Conservation (phyloP, 2,888 invertebrate species). For the Drosophila neotestacea region DNA sequence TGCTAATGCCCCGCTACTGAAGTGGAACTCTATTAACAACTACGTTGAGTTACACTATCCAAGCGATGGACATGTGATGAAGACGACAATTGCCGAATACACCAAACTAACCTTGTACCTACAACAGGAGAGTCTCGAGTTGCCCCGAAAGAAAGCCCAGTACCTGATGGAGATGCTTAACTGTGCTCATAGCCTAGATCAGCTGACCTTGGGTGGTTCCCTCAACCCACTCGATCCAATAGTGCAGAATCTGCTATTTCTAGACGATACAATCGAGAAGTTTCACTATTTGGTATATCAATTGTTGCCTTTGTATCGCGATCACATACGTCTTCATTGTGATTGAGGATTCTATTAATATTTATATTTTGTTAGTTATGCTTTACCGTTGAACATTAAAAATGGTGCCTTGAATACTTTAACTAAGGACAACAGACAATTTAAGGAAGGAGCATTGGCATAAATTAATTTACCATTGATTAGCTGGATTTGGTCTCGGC, state of each 20-base stretch:
- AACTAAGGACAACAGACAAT: too few species aligned
- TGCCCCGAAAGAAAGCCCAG: constrained; percentile 38
- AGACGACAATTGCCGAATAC: constrained; percentile 15
- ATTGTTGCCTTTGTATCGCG: constrained; percentile 42
- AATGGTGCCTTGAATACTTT: too few species aligned
- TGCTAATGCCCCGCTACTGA: constrained; percentile 31
- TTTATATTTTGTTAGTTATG: too few species aligned
- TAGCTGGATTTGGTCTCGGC: too few species aligned
- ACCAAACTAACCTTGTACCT: constrained; percentile 27
- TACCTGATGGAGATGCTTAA: constrained; percentile 40
- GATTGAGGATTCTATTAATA: too few species aligned
- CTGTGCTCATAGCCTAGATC: constrained; percentile 24
- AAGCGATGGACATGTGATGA: constrained; percentile 14
- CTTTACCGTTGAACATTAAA: too few species aligned
- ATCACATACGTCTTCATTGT: constrained; percentile 25
- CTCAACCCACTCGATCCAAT: constrained; percentile 1
- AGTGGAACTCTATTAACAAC: constrained; percentile 32
- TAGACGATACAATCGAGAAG: constrained; percentile 37
- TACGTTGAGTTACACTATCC: constrained; percentile 37
- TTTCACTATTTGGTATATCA: constrained; percentile 42
- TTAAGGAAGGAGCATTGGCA: too few species aligned
- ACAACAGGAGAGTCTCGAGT: constrained; percentile 31
- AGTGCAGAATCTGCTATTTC: constrained; percentile 13
- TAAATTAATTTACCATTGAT: too few species aligned
- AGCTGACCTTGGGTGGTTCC: constrained; percentile 7